phyloP scores from a whole-genome alignment of 2,888 invertebrate genomes.

The Amaurobius ferox region DNA sequence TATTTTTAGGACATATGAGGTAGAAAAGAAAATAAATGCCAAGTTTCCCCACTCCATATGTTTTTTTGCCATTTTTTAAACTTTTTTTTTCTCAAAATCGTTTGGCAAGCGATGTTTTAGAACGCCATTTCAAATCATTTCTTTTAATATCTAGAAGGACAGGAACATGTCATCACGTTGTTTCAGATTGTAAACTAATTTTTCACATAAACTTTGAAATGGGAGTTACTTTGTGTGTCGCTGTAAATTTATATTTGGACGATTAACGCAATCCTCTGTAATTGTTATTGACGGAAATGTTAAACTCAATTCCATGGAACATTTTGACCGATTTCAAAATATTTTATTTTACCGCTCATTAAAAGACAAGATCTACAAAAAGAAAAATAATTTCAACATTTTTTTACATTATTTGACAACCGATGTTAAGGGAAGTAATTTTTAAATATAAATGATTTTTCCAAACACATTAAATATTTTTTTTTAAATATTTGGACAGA shows the following conservation, averaged over 20 bases:
- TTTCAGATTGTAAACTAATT: neutral
- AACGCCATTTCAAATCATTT: neutral
- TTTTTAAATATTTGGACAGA: too few species aligned
- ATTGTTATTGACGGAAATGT: neutral
- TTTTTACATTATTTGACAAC: too few species aligned
- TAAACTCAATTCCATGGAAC: neutral
- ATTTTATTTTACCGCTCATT: neutral
- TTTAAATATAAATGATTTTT: too few species aligned
- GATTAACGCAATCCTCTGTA: neutral
- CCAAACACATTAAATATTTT: too few species aligned
- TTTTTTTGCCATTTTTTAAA: constrained; percentile 19
- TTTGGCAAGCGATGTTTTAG: constrained; percentile 20
- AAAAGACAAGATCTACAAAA: too few species aligned
- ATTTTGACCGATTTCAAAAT: neutral
- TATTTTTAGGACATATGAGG: neutral
- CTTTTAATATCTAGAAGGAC: neutral
- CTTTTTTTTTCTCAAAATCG: constrained; percentile 51
- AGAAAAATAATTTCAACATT: too few species aligned
- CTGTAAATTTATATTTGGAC: neutral
- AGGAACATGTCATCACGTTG: too few species aligned
- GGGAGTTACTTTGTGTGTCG: too few species aligned
- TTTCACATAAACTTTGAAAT: neutral
- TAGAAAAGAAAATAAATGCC: constrained; percentile 32
- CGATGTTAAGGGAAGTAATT: too few species aligned
- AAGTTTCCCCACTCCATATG: constrained; percentile 35